Base-by-base conservation (phyloP, 2,888 invertebrate species). In the Hirudinaria manillensis region DNA sequence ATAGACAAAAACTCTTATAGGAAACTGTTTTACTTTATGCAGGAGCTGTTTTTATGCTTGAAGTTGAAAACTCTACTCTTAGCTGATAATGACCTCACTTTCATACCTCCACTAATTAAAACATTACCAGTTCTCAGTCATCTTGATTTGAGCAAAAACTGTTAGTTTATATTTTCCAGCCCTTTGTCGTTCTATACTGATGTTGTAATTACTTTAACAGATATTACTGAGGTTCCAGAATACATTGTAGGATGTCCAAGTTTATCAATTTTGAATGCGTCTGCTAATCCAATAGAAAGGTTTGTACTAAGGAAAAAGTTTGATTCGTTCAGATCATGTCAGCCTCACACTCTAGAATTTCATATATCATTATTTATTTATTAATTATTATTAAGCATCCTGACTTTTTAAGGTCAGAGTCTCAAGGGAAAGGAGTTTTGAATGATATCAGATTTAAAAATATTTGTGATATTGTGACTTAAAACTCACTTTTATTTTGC, bases 11-110 rank as follows among this genome's bases (percentile, higher is more conserved):
- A 45, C 13, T 1, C 16, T 10, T 45, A 45, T 45, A 45, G 16
- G 1, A 45, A 1, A 10, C 45, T 45, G 10, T 36, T n/a, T 29
- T 75, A 10, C 24, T 51, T 36, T 32, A 74, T 53, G 61, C 80
- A 84, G 83, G 92, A 93, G 83, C 87, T 95, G 79, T 95, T 95
- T 86, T 93, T 93, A 87, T 96, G 95, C 87, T 93, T 94, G 88
- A 93, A 92, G 80, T 87, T 96, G 79, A 90, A 91, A 81, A 89
- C 90, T 81, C 87, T 96, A 80, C 90, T 91, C 81, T 88, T 94
- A 76, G 92, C 92, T 86, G 94, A 95, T 87, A 96, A 96, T 88
- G 94, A 94, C 86, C 88, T 96, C 79, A 90, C 90, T 83, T 89
- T 89, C 78, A 89, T 96, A 84, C 95, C 95, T 77, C 90, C 91